These are phyloP conservation scores for Elephas maximus DNA, from an alignment of 2,113 vertebrate species.

Conservation along the genomic window DNA sequence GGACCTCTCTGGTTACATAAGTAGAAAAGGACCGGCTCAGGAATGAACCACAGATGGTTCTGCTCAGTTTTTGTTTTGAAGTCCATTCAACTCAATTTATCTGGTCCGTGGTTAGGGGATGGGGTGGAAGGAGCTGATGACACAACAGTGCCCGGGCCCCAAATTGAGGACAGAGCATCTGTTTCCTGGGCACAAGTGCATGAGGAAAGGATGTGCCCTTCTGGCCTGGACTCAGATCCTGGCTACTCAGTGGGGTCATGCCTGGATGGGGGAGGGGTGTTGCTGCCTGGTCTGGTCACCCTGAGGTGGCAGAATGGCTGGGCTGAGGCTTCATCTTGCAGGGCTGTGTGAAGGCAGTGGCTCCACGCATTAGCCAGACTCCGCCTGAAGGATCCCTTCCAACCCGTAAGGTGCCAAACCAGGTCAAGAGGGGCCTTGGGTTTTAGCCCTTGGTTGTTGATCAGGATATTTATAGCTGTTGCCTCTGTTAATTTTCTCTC, in stretches of 20 bases:
- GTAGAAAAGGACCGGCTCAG: constrained; percentile 38
- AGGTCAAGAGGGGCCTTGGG: not conserved
- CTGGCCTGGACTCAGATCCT: not conserved
- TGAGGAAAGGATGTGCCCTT: not conserved
- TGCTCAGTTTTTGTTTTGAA: constrained; percentile 74
- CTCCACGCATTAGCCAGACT: not conserved
- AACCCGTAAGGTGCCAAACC: not conserved
- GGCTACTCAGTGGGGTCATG: not conserved
- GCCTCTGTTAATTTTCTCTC: constrained; percentile 21
- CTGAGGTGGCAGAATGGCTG: not conserved
- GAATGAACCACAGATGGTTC: constrained; percentile 71
- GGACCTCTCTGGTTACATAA: constrained; percentile 65
- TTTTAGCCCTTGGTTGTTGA: not conserved
- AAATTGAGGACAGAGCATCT: constrained; percentile 27
- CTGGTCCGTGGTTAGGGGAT: constrained; percentile 55
- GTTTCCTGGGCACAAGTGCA: not conserved
- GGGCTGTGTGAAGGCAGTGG: not conserved
- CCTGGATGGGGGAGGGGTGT: not conserved
- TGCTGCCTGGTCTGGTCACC: not conserved
- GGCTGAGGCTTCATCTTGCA: not conserved
- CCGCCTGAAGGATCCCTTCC: not conserved
- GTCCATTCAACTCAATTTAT: constrained; percentile 69
- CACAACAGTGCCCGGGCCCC: not conserved
- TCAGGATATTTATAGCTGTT: not conserved
- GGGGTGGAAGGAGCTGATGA: not conserved